Evolutionary conservation across 2,797 vertebrate genomes (phyloP).

Genomic region (Lerista edwardsae): DNA sequence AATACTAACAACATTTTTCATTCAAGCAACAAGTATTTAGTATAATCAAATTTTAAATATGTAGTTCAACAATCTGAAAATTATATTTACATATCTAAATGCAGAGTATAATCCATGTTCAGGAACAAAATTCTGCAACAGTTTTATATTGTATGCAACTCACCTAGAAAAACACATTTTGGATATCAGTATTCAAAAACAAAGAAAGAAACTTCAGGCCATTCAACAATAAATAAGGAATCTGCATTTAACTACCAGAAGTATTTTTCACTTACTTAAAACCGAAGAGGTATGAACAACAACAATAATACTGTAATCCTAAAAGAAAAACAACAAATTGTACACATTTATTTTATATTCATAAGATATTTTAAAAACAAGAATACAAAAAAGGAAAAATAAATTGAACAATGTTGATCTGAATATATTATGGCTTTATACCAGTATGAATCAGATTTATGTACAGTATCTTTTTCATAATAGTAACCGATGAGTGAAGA

Average conservation of each 20-base stretch:
- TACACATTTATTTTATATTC: not conserved
- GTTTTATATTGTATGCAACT: not conserved
- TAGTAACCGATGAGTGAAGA: slow-evolving; percentile 47
- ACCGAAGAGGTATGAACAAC: slow-evolving; percentile 6
- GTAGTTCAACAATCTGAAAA: not conserved
- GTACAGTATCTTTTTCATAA: not conserved
- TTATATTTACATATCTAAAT: slow-evolving; percentile 5
- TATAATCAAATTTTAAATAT: not conserved
- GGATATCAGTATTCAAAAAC: not conserved
- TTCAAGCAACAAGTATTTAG: slow-evolving; percentile 16
- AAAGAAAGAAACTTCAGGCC: not conserved
- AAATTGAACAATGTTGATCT: not conserved
- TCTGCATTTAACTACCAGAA: not conserved
- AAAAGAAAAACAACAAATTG: not conserved
- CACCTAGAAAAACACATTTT: slow-evolving; percentile 6
- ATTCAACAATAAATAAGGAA: not conserved
- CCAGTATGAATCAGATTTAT: slow-evolving; percentile 24
- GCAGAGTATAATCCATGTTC: not conserved
- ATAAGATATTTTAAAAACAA: not conserved
- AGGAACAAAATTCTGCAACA: not conserved
- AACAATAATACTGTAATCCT: slow-evolving; percentile 26
- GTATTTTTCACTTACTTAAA: not conserved
- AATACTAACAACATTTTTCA: not conserved
- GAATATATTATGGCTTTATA: not conserved
- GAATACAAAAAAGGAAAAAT: not conserved